phyloP scores from a whole-genome alignment of 2,888 invertebrate genomes.

The Oeneis ivallda region DNA sequence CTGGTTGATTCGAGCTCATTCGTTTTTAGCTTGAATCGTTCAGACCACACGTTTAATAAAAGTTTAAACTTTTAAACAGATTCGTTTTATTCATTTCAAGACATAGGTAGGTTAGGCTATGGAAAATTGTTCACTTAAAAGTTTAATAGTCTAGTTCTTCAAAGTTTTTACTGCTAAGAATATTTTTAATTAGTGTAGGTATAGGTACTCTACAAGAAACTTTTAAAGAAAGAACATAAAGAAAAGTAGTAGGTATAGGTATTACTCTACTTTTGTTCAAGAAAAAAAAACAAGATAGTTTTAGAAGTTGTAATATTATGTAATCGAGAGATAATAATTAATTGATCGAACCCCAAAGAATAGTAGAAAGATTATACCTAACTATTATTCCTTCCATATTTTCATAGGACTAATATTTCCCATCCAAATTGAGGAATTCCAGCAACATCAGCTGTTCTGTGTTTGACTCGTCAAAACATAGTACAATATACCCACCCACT shows the following conservation, averaged over 20 bases:
- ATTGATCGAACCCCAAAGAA: too few species aligned
- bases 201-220: not conserved
- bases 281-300: too few species aligned
- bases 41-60: not conserved
- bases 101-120: not conserved
- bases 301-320: too few species aligned
- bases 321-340: too few species aligned
- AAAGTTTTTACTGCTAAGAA: not conserved
- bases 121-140: not conserved
- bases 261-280: too few species aligned
- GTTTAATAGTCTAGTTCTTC: not conserved
- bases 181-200: not conserved
- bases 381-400: too few species aligned
- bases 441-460: too few species aligned
- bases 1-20: not conserved
- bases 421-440: too few species aligned
- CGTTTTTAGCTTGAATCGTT: not conserved
- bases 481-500: too few species aligned
- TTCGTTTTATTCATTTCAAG: not conserved
- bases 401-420: too few species aligned
- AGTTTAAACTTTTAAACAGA: not conserved
- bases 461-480: too few species aligned
- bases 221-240: not conserved
- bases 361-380: too few species aligned
- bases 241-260: not conserved